phyloP scores from a whole-genome alignment of 1,140 invertebrate species.

The Mactra quadrangularis region DNA sequence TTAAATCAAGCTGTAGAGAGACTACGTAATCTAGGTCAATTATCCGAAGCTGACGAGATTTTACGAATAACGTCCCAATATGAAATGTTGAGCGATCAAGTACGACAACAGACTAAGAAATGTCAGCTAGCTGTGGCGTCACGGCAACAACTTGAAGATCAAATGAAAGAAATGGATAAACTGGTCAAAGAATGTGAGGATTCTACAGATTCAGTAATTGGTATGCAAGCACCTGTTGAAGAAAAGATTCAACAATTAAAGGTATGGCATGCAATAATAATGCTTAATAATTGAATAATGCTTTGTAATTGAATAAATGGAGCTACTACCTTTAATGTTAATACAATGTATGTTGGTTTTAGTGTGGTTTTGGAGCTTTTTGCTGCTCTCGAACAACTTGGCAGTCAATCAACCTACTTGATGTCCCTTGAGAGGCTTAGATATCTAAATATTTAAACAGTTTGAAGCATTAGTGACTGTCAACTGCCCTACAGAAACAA shows the following conservation, averaged over 20 bases:
- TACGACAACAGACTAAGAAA: slow-evolving; percentile 72
- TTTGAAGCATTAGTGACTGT: no score
- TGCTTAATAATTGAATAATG: no score
- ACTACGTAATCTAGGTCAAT: slow-evolving; percentile 72
- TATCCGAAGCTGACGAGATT: slow-evolving; percentile 78
- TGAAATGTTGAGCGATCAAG: slow-evolving; percentile 90
- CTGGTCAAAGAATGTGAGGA: slow-evolving; percentile 94
- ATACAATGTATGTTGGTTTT: no score
- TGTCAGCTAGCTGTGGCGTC: slow-evolving; percentile 89
- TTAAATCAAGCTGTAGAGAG: slow-evolving; percentile 70
- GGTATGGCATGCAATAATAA: no score
- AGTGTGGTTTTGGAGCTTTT: no score
- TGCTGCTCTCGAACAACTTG: no score
- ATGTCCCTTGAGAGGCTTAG: no score
- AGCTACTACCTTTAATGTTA: no score
- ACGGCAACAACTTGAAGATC: slow-evolving; percentile 93
- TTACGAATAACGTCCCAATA: slow-evolving; percentile 91
- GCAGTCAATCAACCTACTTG: no score
- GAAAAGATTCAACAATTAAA: slow-evolving; percentile 94
- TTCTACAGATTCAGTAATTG: slow-evolving; percentile 93
- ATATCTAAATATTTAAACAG: no score
- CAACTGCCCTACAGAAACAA: no score
- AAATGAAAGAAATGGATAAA: slow-evolving; percentile 93
- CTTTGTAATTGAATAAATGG: no score
- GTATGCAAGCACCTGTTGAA: slow-evolving; percentile 90